Conservation (phyloP, 92 coral and sea anemone species). For the Palythoa heliodiscus region DNA sequence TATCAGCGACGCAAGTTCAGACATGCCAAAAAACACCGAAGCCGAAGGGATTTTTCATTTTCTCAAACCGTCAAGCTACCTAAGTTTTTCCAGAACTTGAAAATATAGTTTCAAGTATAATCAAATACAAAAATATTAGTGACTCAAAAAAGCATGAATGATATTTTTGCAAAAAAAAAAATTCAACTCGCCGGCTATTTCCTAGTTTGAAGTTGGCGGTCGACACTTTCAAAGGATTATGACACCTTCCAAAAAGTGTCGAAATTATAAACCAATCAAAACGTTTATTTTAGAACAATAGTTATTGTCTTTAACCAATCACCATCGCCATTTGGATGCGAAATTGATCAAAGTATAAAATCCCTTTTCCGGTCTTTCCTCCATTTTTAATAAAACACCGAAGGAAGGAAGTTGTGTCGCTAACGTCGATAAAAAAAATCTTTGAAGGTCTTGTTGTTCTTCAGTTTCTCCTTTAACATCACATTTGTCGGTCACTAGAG, state of each 20-base stretch:
- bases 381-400: neutral
- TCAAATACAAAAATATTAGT: neutral
- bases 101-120: neutral
- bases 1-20: neutral
- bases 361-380: constrained; percentile 5
- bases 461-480: neutral
- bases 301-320: constrained; percentile 16
- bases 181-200: neutral
- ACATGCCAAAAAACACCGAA: neutral
- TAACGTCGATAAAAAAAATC: neutral
- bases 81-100: neutral
- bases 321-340: neutral
- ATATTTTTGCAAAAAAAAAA: neutral
- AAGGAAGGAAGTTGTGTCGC: neutral
- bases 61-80: neutral
- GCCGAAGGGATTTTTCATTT: neutral
- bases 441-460: neutral
- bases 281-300: neutral
- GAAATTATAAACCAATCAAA: constrained; percentile 10
- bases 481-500: neutral
- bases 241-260: neutral
- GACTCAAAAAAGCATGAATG: neutral
- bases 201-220: constrained; percentile 25
- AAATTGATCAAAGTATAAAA: constrained; percentile 24
- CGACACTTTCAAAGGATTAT: neutral